Evolutionary conservation across 2,113 vertebrate genomes (phyloP).

Genomic region (Strigops habroptila): DNA sequence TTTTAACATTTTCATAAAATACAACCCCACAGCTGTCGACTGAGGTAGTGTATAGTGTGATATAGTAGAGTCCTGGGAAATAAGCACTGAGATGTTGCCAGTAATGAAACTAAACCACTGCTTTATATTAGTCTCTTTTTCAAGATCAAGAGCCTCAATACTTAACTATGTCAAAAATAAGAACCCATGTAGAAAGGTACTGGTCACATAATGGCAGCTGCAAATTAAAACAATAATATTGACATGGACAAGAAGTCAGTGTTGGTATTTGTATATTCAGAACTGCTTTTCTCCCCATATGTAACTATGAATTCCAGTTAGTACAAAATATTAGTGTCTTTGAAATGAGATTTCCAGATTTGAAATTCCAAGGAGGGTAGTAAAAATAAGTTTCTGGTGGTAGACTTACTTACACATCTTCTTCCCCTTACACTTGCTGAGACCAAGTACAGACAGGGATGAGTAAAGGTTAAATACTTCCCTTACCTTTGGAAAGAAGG

Average conservation of each 20-base stretch:
- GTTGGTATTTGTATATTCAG: background rate
- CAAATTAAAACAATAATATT: background rate
- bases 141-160: background rate
- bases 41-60: background rate
- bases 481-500: background rate
- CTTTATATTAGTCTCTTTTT: slow-evolving; percentile 18
- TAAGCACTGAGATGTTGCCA: background rate
- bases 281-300: background rate
- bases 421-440: background rate
- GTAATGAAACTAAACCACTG: slow-evolving; percentile 33
- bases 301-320: background rate
- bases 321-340: background rate
- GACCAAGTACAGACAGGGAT: background rate
- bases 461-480: background rate
- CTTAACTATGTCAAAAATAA: slow-evolving; percentile 3
- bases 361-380: background rate
- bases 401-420: background rate
- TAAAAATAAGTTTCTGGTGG: background rate
- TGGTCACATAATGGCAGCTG: background rate
- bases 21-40: background rate
- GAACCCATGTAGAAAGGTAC: background rate
- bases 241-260: background rate
- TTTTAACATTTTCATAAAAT: slow-evolving; percentile 50
- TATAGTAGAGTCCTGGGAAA: slow-evolving; percentile 35
- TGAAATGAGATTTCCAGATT: background rate